A percentile compares a stretch with the other conserved stretches of the same genome.
These are phyloP conservation scores for Lichenostomus cassidix DNA, from an alignment of 2,113 vertebrate genomes.

Conservation along the genomic window DNA sequence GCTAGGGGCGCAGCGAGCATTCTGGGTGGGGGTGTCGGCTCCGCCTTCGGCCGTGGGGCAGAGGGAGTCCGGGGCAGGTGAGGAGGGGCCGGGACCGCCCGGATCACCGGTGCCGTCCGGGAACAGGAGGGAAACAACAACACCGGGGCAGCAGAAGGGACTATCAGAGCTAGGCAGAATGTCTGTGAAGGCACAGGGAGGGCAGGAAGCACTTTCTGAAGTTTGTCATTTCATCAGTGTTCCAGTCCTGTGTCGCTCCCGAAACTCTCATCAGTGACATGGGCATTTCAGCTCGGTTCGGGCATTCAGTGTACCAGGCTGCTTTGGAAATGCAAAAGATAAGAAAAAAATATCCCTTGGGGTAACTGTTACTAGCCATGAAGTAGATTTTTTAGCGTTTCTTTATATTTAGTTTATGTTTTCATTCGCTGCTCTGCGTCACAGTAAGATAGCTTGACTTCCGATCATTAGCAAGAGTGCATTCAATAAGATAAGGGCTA, in stretches of 20 bases:
- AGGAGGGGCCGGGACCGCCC: too few species aligned
- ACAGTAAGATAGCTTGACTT: background rate
- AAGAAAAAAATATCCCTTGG: background rate
- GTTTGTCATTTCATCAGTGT: background rate
- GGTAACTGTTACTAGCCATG: background rate
- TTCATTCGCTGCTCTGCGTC: background rate
- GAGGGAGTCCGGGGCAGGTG: background rate
- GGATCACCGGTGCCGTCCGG: background rate
- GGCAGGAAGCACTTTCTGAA: background rate
- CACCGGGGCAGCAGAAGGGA: background rate
- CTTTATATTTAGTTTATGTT: background rate
- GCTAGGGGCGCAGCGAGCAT: background rate
- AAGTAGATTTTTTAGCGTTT: background rate
- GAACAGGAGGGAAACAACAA: too few species aligned
- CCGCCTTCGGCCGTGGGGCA: background rate
- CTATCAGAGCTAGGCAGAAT: accelerated
- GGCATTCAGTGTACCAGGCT: accelerated
- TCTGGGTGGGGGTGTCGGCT: background rate
- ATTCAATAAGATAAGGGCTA: background rate
- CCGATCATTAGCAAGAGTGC: background rate
- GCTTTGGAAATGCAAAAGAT: background rate
- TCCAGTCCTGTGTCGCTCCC: background rate
- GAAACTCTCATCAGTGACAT: background rate
- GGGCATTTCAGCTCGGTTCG: background rate
- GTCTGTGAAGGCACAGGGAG: background rate